Percentiles rank a stretch among this genome's conserved stretches.
Evolutionary conservation across 2,888 invertebrate genomes (phyloP).

Genomic region (Holacanthella duospinosa): DNA sequence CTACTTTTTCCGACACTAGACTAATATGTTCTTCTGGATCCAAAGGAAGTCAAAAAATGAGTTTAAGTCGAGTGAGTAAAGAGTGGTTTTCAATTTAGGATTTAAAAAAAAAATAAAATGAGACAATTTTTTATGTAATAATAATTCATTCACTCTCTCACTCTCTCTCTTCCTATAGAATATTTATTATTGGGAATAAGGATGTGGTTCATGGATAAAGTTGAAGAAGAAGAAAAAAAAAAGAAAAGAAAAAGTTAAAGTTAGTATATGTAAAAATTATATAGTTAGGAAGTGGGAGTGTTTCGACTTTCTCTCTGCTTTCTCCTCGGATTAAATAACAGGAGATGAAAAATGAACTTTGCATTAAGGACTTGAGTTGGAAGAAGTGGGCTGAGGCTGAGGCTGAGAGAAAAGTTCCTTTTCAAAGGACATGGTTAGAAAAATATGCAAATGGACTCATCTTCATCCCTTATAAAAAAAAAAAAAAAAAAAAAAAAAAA

Average conservation of each 20-base stretch:
- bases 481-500: neutral
- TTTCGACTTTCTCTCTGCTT: conserved; percentile 7
- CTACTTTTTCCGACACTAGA: neutral
- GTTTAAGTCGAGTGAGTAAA: neutral
- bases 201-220: too few species aligned
- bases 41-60: neutral
- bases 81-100: conserved; percentile 10
- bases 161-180: neutral
- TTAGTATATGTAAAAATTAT: neutral
- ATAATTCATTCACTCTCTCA: neutral
- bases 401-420: neutral
- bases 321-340: conserved; percentile 18
- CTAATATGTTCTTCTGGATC: neutral
- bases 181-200: neutral
- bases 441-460: neutral
- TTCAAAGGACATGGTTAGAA: too few species aligned
- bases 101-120: conserved; percentile 28
- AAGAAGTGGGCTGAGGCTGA: neutral
- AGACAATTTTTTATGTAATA: conserved; percentile 6
- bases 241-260: neutral
- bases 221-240: neutral
- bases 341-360: conserved; percentile 15
- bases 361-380: neutral
- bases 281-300: too few species aligned
- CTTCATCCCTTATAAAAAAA: neutral